phyloP scores from a whole-genome alignment of 2,888 invertebrate genomes.

The Xestia rhomboidea region DNA sequence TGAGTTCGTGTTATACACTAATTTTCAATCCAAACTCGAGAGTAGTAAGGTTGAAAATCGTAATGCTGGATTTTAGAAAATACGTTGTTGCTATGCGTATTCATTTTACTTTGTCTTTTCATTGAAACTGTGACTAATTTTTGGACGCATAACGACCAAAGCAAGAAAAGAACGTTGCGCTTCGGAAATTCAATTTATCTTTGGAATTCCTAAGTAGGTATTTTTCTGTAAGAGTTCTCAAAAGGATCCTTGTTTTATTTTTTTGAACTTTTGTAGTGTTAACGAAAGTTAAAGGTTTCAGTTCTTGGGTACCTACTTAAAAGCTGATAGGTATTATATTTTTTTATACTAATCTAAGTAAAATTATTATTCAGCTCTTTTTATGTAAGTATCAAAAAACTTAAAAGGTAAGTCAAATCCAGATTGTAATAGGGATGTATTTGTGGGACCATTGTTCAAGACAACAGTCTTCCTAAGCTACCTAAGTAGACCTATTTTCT shows the following conservation, averaged over 20 bases:
- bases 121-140: constrained; percentile 61
- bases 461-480: neutral
- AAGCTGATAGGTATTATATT: too few relatives aligned
- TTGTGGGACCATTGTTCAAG: neutral
- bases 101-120: constrained; percentile 50
- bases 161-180: constrained; percentile 48
- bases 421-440: neutral
- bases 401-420: neutral
- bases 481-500: neutral
- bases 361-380: neutral
- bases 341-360: too few relatives aligned
- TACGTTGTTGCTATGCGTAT: constrained; percentile 65
- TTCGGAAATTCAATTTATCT: constrained; percentile 53
- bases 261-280: neutral
- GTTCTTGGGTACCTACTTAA: too few relatives aligned
- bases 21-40: constrained; percentile 25
- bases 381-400: neutral
- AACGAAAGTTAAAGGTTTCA: neutral
- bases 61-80: constrained; percentile 3
- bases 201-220: constrained; percentile 30
- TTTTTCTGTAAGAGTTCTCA: neutral
- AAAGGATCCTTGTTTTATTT: constrained; percentile 11
- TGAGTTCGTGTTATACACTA: constrained; percentile 6
- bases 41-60: constrained; percentile 34
- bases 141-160: constrained; percentile 43